phyloP scores from a whole-genome alignment of 2,797 vertebrate species.

The Enoplosus armatus region DNA sequence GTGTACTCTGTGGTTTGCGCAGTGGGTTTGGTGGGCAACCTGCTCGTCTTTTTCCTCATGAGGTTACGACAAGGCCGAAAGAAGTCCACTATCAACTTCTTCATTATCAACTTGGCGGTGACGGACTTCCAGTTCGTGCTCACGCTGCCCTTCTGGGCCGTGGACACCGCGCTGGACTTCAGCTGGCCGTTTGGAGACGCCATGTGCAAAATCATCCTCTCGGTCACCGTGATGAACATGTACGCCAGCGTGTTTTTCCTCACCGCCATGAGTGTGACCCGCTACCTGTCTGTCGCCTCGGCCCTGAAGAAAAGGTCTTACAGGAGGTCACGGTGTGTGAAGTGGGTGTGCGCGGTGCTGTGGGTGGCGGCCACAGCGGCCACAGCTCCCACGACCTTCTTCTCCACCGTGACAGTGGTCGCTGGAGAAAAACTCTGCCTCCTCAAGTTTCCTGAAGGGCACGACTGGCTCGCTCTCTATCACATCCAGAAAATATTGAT shows the following conservation, averaged over 20 bases:
- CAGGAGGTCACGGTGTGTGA: slow-evolving; percentile 70
- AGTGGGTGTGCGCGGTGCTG: slow-evolving; percentile 83
- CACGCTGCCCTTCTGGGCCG: slow-evolving; percentile 89
- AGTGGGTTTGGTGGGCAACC: slow-evolving; percentile 84
- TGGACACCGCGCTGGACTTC: slow-evolving; percentile 89
- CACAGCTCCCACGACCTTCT: slow-evolving; percentile 85
- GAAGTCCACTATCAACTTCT: slow-evolving; percentile 85
- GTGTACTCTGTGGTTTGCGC: slow-evolving; percentile 86
- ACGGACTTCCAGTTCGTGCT: slow-evolving; percentile 90
- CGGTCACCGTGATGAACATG: slow-evolving; percentile 90
- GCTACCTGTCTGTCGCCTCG: slow-evolving; percentile 85
- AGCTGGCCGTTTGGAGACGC: slow-evolving; percentile 90
- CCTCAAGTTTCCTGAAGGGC: slow-evolving; percentile 85
- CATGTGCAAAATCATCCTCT: slow-evolving; percentile 88
- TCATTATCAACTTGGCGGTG: slow-evolving; percentile 86
- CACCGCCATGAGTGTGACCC: slow-evolving; percentile 88
- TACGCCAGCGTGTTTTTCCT: slow-evolving; percentile 90
- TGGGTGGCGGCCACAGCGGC: slow-evolving; percentile 84
- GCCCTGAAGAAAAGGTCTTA: slow-evolving; percentile 72
- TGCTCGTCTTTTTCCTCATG: slow-evolving; percentile 88
- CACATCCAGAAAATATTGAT: slow-evolving; percentile 88
- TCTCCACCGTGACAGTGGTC: slow-evolving; percentile 83
- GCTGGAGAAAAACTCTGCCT: slow-evolving; percentile 89
- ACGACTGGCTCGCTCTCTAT: slow-evolving; percentile 87
- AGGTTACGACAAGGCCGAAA: slow-evolving; percentile 82